Evolutionary conservation across 2,113 vertebrate genomes (phyloP), one percentile per base, ranked within the genome.

Genomic region (Periophthalmus modestus): DNA sequence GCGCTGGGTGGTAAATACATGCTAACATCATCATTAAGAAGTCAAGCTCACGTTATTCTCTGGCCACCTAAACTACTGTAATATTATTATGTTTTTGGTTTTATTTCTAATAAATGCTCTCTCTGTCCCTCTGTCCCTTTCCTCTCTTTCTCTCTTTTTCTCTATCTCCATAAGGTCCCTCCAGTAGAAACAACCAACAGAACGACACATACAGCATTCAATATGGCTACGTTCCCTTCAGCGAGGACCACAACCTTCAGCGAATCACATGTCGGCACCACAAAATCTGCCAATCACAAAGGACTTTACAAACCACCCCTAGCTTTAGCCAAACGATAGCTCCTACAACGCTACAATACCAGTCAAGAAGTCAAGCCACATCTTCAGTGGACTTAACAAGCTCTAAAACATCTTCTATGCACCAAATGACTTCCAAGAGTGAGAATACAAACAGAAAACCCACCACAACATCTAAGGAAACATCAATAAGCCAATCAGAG

Each of bases 161-260:
- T 34, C 5, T 9, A 13, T 62, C 13, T 43, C 39, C 7, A 43
- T 2, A 24, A 62, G 62, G 34, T 65, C 19, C 62, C 34, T 65
- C 62, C 62, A n/a, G 62, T 11, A 34, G 14, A 72, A 39, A 65
- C 62, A 13, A 65, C 34, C 62, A 43, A 43, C 62, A 43, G 34
- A 21, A 43, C 62, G 1, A 21, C 62, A 3, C n/a, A n/a, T 65
- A 39, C 11, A 71, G 62, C 50, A 6, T 34, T 61, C 50, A 36
- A 58, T 19, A 59, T 19, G 50, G 74, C 46, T 21, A 54, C 82
- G 55, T 47, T 48, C 23, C 33, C 28, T 66, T 24, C 58, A 18
- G 69, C 74, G 71, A 83, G 58, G 43, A 76, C 72, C 11, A 7
- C 15, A 2, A 62, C 75, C 0, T 18, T 52, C 61, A 12, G 33